Conservation (phyloP, 2,888 invertebrate species). For the Lordiphosa fenestrarum region DNA sequence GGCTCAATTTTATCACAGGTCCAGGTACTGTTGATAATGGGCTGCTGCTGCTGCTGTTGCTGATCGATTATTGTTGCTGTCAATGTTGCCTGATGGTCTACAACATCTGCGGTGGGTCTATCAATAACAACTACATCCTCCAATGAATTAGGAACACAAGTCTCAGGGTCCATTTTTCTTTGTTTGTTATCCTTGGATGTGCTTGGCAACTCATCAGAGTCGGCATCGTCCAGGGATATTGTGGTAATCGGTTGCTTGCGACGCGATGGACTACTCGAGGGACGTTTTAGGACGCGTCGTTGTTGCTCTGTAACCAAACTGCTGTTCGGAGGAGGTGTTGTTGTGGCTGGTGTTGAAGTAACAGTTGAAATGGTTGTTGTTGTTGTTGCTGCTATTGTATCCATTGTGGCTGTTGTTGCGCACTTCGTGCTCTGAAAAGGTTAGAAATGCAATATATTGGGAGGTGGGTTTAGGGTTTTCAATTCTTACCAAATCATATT, state of each 20-base stretch:
- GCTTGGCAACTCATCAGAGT: constrained; percentile 41
- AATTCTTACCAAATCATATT: constrained; percentile 56
- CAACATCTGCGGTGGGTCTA: constrained; percentile 30
- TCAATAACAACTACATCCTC: constrained; percentile 11
- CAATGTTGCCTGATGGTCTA: constrained; percentile 37
- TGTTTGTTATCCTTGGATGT: constrained; percentile 64
- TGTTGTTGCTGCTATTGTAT: constrained; percentile 14
- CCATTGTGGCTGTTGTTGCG: constrained; percentile 25
- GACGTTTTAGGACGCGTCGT: constrained; percentile 66
- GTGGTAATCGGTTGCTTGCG: constrained; percentile 39
- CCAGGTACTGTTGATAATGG: constrained; percentile 79
- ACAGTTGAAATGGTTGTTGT: constrained; percentile 28
- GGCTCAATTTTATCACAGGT: constrained; percentile 78
- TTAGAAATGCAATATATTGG: background rate
- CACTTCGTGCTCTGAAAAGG: constrained; percentile 63
- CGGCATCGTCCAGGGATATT: constrained; percentile 23
- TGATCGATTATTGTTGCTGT: constrained; percentile 37
- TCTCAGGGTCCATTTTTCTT: constrained; percentile 52
- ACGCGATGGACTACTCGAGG: constrained; percentile 62
- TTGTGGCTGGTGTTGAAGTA: constrained; percentile 27
- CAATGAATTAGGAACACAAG: constrained; percentile 49
- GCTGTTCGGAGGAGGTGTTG: constrained; percentile 29
- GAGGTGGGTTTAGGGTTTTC: background rate
- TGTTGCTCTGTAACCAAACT: constrained; percentile 54
- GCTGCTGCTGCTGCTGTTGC: constrained; percentile 51